A percentile compares a stretch with the other conserved stretches of the same genome.
These are phyloP conservation scores for Agrypnia vestita DNA, from an alignment of 1,140 invertebrate genomes.

Conservation along the genomic window DNA sequence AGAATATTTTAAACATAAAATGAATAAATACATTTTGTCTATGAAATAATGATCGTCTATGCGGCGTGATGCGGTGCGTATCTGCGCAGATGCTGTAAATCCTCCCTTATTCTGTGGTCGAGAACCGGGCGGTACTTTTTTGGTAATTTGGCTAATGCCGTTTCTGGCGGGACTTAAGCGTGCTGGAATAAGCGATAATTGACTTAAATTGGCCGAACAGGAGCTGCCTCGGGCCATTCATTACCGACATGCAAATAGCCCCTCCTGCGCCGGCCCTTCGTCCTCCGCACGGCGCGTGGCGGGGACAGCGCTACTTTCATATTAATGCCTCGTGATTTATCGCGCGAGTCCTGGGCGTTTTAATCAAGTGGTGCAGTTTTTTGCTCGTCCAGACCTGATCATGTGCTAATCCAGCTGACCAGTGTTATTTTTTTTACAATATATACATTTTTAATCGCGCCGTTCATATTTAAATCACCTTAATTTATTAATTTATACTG, in stretches of 20 bases:
- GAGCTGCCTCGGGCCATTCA: slow-evolving; percentile 57
- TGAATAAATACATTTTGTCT: too few relatives aligned
- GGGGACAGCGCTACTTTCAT: slow-evolving; percentile 18
- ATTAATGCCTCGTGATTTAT: slow-evolving; percentile 39
- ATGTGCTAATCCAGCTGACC: too few relatives aligned
- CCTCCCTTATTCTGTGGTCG: background rate
- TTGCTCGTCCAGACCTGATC: slow-evolving; percentile 1
- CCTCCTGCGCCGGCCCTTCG: slow-evolving; percentile 36
- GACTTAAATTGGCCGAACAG: slow-evolving; percentile 55
- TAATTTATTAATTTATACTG: too few relatives aligned
- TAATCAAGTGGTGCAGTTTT: slow-evolving; percentile 25
- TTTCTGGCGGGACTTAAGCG: slow-evolving; percentile 40
- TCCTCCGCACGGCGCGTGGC: slow-evolving; percentile 19
- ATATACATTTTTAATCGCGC: too few relatives aligned
- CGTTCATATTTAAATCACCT: too few relatives aligned
- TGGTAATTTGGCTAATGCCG: slow-evolving; percentile 47
- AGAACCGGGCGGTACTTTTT: slow-evolving; percentile 37
- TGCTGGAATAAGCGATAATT: slow-evolving; percentile 58
- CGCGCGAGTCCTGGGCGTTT: slow-evolving; percentile 8
- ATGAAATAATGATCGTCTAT: too few relatives aligned
- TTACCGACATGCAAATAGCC: slow-evolving; percentile 57
- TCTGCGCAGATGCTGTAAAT: too few relatives aligned
- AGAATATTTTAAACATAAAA: too few relatives aligned
- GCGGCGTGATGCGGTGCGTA: too few relatives aligned
- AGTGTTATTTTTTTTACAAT: background rate